phyloP scores from a whole-genome alignment of 2,888 invertebrate species.

The Pardosa pseudoannulata region DNA sequence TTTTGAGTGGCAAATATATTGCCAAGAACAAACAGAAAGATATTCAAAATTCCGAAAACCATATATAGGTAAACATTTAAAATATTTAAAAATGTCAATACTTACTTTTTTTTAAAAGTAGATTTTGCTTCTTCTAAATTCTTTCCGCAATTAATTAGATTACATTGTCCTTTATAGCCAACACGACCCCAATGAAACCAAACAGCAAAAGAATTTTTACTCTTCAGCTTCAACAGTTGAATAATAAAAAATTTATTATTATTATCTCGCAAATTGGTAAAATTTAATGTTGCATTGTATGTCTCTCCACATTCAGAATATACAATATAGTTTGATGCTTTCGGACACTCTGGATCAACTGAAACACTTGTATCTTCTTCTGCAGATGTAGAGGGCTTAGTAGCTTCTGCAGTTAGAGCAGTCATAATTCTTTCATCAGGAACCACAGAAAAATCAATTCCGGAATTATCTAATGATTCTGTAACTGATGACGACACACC shows the following conservation, averaged over 20 bases:
- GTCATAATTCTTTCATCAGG: too few relatives aligned
- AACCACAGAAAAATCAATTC: too few relatives aligned
- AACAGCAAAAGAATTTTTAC: constrained; percentile 77
- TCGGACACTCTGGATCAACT: constrained; percentile 60
- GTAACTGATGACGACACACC: too few relatives aligned
- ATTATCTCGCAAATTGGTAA: constrained; percentile 80
- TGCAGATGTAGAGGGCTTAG: neutral
- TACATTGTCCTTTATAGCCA: constrained; percentile 79
- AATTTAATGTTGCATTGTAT: constrained; percentile 80
- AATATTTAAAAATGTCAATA: too few relatives aligned
- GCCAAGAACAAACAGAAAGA: too few relatives aligned
- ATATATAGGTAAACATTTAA: too few relatives aligned
- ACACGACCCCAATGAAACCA: constrained; percentile 81
- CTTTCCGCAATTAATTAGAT: constrained; percentile 77
- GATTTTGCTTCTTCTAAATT: constrained; percentile 79
- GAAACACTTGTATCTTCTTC: constrained; percentile 4
- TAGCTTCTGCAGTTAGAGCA: too few relatives aligned
- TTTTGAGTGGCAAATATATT: too few relatives aligned
- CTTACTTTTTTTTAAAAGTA: constrained; percentile 79
- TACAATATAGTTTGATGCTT: constrained; percentile 30
- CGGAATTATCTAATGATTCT: too few relatives aligned
- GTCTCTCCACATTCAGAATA: constrained; percentile 76
- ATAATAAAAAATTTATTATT: constrained; percentile 81
- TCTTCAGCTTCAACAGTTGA: constrained; percentile 79
- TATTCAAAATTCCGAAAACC: too few relatives aligned